Evolutionary conservation across 1,140 invertebrate genomes (phyloP).

Genomic region (Leptonema lineaticorne): DNA sequence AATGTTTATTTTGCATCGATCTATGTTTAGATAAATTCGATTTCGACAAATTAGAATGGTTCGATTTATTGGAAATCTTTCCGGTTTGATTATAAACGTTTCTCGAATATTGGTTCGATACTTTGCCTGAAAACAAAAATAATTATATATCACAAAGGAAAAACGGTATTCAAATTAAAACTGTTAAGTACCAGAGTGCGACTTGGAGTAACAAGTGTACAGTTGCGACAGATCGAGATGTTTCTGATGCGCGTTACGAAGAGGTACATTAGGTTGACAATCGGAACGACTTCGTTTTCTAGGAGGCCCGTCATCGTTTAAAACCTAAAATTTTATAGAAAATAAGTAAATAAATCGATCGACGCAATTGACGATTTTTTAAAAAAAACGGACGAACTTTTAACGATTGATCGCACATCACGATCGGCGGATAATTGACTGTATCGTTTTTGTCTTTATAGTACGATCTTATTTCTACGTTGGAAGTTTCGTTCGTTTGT

Average conservation of each 20-base stretch:
- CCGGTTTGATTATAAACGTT: conserved; percentile 31
- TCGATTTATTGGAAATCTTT: conserved; percentile 35
- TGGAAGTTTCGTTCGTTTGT: conserved; percentile 46
- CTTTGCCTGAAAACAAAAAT: conserved; percentile 32
- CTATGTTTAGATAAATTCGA: conserved; percentile 35
- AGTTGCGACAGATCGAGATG: conserved; percentile 55
- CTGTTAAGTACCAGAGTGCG: conserved; percentile 45
- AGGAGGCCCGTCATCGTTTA: conserved; percentile 37
- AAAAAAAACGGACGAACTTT: conserved; percentile 46
- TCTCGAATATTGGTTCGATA: conserved; percentile 32
- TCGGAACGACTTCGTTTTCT: conserved; percentile 54
- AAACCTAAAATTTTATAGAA: conserved; percentile 1
- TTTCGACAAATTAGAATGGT: conserved; percentile 32
- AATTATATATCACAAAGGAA: background rate
- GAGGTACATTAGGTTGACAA: conserved; percentile 49
- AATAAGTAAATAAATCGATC: background rate
- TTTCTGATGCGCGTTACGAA: conserved; percentile 50
- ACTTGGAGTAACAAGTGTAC: conserved; percentile 54
- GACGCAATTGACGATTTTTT: background rate
- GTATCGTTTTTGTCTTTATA: conserved; percentile 46
- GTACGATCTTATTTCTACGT: conserved; percentile 37
- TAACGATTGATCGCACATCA: conserved; percentile 52
- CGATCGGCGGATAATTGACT: conserved; percentile 48
- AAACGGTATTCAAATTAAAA: conserved; percentile 16
- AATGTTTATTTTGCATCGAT: conserved; percentile 33